These are phyloP conservation scores for Megalops cyprinoides DNA, from an alignment of 2,797 vertebrate genomes.

Conservation along the genomic window DNA sequence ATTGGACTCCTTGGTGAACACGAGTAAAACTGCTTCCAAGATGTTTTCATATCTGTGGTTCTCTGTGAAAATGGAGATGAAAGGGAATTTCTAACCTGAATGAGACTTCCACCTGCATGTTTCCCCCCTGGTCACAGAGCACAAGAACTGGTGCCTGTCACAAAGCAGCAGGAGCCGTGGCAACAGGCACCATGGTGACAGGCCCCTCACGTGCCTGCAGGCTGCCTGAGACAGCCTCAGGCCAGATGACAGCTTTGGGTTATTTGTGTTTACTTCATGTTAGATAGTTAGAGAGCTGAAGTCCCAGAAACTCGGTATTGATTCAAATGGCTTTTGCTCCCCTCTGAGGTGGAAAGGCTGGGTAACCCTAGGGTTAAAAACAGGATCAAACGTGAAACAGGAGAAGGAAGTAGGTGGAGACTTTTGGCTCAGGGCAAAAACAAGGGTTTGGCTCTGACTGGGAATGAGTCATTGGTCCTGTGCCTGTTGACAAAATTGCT, in stretches of 20 bases:
- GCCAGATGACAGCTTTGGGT: neutral
- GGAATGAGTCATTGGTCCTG: no score
- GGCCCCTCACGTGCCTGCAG: neutral
- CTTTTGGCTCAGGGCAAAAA: no score
- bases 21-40: neutral
- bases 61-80: neutral
- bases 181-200: neutral
- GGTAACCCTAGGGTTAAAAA: neutral
- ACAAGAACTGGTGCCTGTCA: neutral
- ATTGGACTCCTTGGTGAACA: neutral
- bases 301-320: neutral
- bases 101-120: neutral
- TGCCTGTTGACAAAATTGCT: no score
- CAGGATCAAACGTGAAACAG: neutral
- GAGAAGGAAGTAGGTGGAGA: neutral
- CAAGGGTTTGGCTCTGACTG: no score
- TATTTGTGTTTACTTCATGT: conserved; percentile 3
- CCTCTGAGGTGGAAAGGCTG: neutral
- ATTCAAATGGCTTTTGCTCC: neutral
- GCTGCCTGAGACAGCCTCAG: neutral
- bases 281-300: neutral
- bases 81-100: neutral
- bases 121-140: neutral
- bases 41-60: neutral
- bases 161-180: neutral